phyloP scores from a whole-genome alignment of 2,113 vertebrate species.

The Atherinomorus stipes region DNA sequence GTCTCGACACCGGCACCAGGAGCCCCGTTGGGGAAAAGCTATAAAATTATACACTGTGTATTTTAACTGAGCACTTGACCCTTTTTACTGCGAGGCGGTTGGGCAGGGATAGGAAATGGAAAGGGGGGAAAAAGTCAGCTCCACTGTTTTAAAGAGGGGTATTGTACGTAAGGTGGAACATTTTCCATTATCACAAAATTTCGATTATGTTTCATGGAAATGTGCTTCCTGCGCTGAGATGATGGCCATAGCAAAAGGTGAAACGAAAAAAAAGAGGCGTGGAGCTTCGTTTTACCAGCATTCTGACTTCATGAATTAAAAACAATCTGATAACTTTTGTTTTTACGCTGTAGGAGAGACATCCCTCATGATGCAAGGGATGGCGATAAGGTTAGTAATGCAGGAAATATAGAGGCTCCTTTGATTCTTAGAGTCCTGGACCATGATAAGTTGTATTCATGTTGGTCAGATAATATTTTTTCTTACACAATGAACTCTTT shows the following conservation, averaged over 20 bases:
- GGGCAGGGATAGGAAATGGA: conserved; percentile 37
- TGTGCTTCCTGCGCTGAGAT: not conserved
- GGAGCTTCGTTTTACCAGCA: conserved; percentile 35
- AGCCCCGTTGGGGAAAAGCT: conserved; percentile 64
- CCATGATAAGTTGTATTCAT: conserved; percentile 56
- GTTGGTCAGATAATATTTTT: conserved; percentile 55
- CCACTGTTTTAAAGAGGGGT: conserved; percentile 2
- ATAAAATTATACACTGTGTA: conserved; percentile 78
- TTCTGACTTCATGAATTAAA: conserved; percentile 47
- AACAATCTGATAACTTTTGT: conserved; percentile 67
- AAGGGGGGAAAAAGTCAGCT: not conserved
- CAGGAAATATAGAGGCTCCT: conserved; percentile 59
- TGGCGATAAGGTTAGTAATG: conserved; percentile 68
- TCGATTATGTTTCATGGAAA: not conserved
- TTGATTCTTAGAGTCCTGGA: conserved; percentile 43
- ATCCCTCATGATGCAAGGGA: conserved; percentile 63
- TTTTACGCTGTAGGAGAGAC: conserved; percentile 48
- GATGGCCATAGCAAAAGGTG: not conserved
- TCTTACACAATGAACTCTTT: conserved; percentile 58
- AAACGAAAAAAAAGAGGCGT: conserved; percentile 11
- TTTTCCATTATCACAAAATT: conserved; percentile 17
- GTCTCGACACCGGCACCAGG: conserved; percentile 75
- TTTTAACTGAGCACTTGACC: conserved; percentile 75
- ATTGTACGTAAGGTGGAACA: conserved; percentile 35
- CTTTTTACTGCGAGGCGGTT: conserved; percentile 51